Base-by-base conservation (phyloP, 2,113 vertebrate genomes). In the Toxostoma redivivum region DNA sequence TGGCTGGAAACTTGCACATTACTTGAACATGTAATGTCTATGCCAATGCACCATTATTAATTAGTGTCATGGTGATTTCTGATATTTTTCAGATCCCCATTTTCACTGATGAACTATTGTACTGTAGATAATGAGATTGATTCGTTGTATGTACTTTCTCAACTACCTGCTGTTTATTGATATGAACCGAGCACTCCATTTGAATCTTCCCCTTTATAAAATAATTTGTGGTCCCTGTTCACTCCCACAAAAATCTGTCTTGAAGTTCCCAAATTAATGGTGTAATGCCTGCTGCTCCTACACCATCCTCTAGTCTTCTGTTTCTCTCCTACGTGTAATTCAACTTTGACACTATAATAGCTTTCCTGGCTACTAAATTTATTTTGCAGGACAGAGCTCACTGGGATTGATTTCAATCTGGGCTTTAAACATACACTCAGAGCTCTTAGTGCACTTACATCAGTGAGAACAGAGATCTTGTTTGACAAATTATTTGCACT, bases 371-470 rank as follows among this genome's bases (percentile, higher is more conserved):
- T 73, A 9, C 12, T 42, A 1, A 33, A 10, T 35, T 85, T 85
- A 12, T 81, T 79, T 73, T 92, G 10, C 18, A 66, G 38, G 28
- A 65, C 48, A 51, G 31, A 91, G 21, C 44, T 86, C 33, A 40
- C 4, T 17, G 42, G 47, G 30, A 20, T 15, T 79, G 21, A 76
- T 74, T 85, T 81, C 40, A 60, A 2, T 73, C 48, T 85, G 38
- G 23, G 9, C 40, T 86, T 51, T 85, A 64, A 89, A 62, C 5
- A 5, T 64, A 38, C 5, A 40, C 0, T 0, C 10, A 38, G 42
- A 50, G 4, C 45, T 77, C 15, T 57, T 33, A 38, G 25, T 78
- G 38, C 66, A 30, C 6, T 74, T 54, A 64, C 0, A 3, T 44
- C 42, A 31, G 24, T 60, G 23, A 81, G 15, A 53, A 19, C 15